phyloP scores from a whole-genome alignment of 30 jellyfish, hydroid and myxozoan species.

The Clytia hemisphaerica region DNA sequence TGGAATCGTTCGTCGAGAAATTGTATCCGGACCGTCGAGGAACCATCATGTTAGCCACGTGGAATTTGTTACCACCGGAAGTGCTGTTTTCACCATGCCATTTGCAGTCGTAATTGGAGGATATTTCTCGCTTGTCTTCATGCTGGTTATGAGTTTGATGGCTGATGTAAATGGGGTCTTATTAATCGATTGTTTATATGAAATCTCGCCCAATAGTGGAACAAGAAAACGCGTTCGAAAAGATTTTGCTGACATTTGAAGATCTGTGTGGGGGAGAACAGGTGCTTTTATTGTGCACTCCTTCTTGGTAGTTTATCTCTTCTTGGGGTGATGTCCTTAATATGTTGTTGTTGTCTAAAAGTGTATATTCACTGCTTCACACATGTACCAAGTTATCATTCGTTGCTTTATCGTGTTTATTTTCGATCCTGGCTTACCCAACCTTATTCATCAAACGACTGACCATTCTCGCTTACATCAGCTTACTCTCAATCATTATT shows the following conservation, averaged over 20 bases:
- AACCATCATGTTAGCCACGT: constrained; percentile 44
- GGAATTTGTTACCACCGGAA: constrained; percentile 54
- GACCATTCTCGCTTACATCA: constrained; percentile 35
- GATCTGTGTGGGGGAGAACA: constrained; percentile 48
- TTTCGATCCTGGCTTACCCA: constrained; percentile 17
- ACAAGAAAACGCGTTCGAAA: constrained; percentile 44
- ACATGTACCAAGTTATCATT: constrained; percentile 17
- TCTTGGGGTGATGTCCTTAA: constrained; percentile 26
- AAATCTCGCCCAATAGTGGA: constrained; percentile 60
- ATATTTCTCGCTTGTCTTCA: constrained; percentile 18
- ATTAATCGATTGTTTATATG: constrained; percentile 70
- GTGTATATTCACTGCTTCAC: constrained; percentile 28
- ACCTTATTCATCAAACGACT: constrained; percentile 26
- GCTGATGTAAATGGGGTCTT: constrained; percentile 54
- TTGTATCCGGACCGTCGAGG: too few relatives aligned
- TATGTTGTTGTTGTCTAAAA: constrained; percentile 41
- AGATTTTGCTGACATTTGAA: constrained; percentile 54
- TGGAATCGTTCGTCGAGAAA: too few relatives aligned
- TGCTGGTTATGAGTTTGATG: constrained; percentile 35
- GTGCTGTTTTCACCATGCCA: constrained; percentile 56
- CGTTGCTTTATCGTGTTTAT: constrained; percentile 11
- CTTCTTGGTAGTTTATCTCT: constrained; percentile 28
- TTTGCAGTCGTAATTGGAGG: constrained; percentile 64
- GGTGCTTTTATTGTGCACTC: constrained; percentile 54
- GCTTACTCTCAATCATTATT: constrained; percentile 10